A percentile compares a stretch with the other conserved stretches of the same genome.
These are phyloP conservation scores for Campoletis sonorensis DNA, from an alignment of 1,140 invertebrate genomes.

Conservation along the genomic window DNA sequence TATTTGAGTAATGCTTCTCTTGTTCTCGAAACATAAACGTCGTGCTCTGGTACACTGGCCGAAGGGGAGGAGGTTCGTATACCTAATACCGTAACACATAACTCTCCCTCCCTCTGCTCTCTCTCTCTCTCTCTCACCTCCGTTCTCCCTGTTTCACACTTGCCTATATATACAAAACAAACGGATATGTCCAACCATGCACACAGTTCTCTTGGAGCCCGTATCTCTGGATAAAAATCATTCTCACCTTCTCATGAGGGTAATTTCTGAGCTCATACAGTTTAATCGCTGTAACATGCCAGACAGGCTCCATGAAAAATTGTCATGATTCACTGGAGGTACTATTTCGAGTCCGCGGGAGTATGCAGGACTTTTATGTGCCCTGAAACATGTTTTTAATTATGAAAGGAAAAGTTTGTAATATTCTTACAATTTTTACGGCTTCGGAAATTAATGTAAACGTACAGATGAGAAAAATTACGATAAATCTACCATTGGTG, in stretches of 20 bases:
- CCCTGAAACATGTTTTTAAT: no score
- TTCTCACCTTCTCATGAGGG: slow-evolving; percentile 13
- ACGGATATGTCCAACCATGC: neutral
- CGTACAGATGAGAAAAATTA: no score
- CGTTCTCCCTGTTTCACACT: slow-evolving; percentile 20
- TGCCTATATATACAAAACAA: slow-evolving; percentile 1
- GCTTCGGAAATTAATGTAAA: no score
- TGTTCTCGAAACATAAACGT: slow-evolving; percentile 41
- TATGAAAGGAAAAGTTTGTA: no score
- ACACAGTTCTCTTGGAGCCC: slow-evolving; percentile 22
- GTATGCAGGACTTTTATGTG: no score
- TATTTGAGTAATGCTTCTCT: slow-evolving; percentile 41
- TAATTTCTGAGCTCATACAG: neutral
- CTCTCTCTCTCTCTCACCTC: slow-evolving; percentile 32
- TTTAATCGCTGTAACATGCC: neutral
- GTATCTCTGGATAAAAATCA: slow-evolving; percentile 16
- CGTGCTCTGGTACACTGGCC: slow-evolving; percentile 31
- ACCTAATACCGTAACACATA: slow-evolving; percentile 34
- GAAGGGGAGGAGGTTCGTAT: slow-evolving; percentile 23
- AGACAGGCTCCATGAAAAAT: neutral
- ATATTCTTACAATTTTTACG: no score
- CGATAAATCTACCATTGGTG: no score
- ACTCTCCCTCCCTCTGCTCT: no score
- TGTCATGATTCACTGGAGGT: neutral
- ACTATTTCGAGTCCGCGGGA: neutral